Evolutionary conservation across 92 coral and sea anemone genomes (phyloP), one percentile per base, ranked within the genome.

Genomic region (Meandrina meandrites): DNA sequence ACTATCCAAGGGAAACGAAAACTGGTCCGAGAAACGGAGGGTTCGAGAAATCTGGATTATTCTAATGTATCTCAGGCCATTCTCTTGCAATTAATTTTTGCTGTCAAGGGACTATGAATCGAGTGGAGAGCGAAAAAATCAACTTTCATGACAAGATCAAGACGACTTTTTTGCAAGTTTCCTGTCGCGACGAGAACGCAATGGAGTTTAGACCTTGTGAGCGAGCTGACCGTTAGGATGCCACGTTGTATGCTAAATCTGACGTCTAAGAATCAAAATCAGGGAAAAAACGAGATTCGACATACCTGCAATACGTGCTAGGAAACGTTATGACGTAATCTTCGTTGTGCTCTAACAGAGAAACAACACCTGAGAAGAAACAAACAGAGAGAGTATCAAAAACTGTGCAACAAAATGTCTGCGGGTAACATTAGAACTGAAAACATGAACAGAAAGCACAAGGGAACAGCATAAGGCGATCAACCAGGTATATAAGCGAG

Each of bases 271-370:
- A 60, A 27, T 64, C 6, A 27, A 16, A 64, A 11, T 66, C 71
- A 27, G 28, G 71, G 28, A 28, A 5, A 24, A 27, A 7, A 1
- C 70, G 17, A 66, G 34, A 28, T 35, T 66, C 35, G 18, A 28
- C 79, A 24, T 78, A 96, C 99, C 99, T 93, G 91, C 99, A 93
- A 81, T 91, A 96, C 0, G 99, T 98, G 87, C 93, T 96, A 16
- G 99, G 99, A 85, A 96, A 96, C 5, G 99, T 95, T 74, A 96
- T 90, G 27, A 94, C 96, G 73, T 96, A 96, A 73, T 96, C 99
- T 84, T 96, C 99, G 53, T 90, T 98, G 86, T 96, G 94, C 67
- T 96, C 94, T 76, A 95, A 86, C 84, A 96, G 88, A 42, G 99
- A 88, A 76, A 96, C 84, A 8, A 93, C 90, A 75, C 97, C 99